Evolutionary conservation across 2,797 vertebrate species (phyloP), one percentile per base, ranked within the genome.

Genomic region (Tapirus indicus): DNA sequence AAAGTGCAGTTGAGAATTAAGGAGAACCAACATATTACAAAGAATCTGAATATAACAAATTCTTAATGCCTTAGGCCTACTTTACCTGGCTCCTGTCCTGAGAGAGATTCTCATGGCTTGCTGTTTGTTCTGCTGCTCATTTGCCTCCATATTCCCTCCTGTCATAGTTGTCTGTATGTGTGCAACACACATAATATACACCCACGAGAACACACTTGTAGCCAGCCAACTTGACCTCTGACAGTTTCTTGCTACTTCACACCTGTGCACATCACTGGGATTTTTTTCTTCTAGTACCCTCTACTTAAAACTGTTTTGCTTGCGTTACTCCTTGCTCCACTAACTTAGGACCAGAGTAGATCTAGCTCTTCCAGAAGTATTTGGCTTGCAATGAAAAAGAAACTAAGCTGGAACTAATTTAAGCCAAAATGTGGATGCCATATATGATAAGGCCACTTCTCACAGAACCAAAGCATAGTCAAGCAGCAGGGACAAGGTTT

Each of bases 1-100:
- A 97, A 97, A 96, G 77, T 64, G 20, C 27, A 74, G 49, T 64
- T 85, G 86, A 88, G 86, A 97, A 97, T 97, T 97, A 91, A 95
- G 54, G 32, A 80, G 44, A 97, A 95, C 72, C 92, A 94, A 96
- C 27, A 88, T 25, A 97, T 96, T 79, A 94, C 10, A 72, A 75
- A 80, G 52, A 89, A 64, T 92, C 27, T 88, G 80, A 97, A 88
- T 95, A 90, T 92, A 95, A 95, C n/a, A 77, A 86, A 88, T 80
- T 82, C 18, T 64, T 88, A 93, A 66, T 71, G 84, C 72, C 88
- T 96, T 75, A 60, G 72, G 83, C 56, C 80, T 85, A 21, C 7
- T 21, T 80, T 85, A 85, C 89, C 85, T 89, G 47, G 18, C 49
- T n/a, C n/a, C 20, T 82, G 3, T 87, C 16, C 54, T 79, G 54